Evolutionary conservation across 2,888 invertebrate species (phyloP), one percentile per base, ranked within the genome.

Genomic region (Dioctria linearis): DNA sequence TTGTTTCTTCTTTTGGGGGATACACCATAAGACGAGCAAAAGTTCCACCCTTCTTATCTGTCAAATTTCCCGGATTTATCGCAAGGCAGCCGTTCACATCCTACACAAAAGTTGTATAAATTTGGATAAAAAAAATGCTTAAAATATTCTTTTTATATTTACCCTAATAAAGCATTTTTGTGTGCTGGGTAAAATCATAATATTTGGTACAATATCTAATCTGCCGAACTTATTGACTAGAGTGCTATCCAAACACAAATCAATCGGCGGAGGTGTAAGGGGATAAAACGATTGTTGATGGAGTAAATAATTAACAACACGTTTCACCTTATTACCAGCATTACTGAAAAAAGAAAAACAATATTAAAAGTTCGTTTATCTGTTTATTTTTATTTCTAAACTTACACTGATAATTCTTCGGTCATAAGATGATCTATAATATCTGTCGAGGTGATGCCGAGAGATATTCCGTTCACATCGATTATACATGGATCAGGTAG

Each of bases 361-460:
- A 25, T 65, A 46, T 79, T 71, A 3, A 76, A 49, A 40, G 25
- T 25, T 3, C 5, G 6, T 11, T 78, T 42, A 9, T 25, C 25
- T 25, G 25, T 25, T 25, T 25, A 25, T 25, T 25, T 25, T 25
- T 25, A 2, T 25, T 25, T 25, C 25, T 25, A 5, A 39, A 67
- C 91, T 92, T 89, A 95, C 95, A 90, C 87, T 1, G 92, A 91
- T 84, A 96, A 91, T 89, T 97, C 97, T 86, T 94, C 93, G 85
- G 93, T 93, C 66, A 94, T 92, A 46, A 98, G 89, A 86, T 97
- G 95, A 90, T 95, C 94, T 6, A 98, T 89, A 61, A 95, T 90
- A 87, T 98, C 98, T 0, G 94, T 93, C 42, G 96, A 94, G 3
- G 96, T 97, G 42, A 94, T 89, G 0, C 94, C 96, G 80, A 98